These are phyloP conservation scores for Drosophila helvetica DNA, from an alignment of 2,888 invertebrate genomes.

Conservation along the genomic window DNA sequence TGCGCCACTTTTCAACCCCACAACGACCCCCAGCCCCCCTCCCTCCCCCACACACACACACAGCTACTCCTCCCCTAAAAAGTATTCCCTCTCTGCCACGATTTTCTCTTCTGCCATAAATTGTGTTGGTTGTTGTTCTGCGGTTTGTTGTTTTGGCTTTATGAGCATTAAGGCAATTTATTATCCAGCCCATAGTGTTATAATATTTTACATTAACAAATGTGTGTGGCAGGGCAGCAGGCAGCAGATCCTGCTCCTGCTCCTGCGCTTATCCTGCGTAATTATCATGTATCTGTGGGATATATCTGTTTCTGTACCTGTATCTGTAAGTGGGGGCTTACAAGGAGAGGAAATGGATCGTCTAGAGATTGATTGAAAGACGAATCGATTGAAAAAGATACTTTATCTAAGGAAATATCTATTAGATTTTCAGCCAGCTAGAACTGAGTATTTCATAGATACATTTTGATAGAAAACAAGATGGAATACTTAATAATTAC, in stretches of 20 bases:
- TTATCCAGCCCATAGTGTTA: conserved; percentile 60
- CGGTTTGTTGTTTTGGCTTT: conserved; percentile 57
- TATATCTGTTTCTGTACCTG: conserved; percentile 11
- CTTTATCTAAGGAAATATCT: background rate
- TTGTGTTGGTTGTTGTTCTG: conserved; percentile 50
- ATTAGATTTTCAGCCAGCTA: background rate
- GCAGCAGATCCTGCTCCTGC: conserved; percentile 13
- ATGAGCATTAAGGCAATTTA: conserved; percentile 64
- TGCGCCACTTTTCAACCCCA: conserved; percentile 54
- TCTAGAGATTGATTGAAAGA: background rate
- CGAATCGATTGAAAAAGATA: background rate
- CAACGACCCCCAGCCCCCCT: conserved; percentile 1
- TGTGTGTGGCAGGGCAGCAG: conserved; percentile 43
- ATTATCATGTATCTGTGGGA: conserved; percentile 38
- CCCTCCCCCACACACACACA: conserved; percentile 4
- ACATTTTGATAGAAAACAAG: too few species aligned
- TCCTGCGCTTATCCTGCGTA: conserved; percentile 31
- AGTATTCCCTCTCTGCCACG: background rate
- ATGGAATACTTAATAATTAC: too few species aligned
- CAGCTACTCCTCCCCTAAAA: background rate
- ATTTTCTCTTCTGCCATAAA: conserved; percentile 56
- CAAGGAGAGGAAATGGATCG: background rate
- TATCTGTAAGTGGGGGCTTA: background rate
- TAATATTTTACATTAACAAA: conserved; percentile 74
- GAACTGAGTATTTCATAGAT: background rate